Percentiles rank a stretch among this genome's conserved stretches.
Conservation (phyloP, 2,797 vertebrate genomes). For the Hemitrygon akajei region DNA sequence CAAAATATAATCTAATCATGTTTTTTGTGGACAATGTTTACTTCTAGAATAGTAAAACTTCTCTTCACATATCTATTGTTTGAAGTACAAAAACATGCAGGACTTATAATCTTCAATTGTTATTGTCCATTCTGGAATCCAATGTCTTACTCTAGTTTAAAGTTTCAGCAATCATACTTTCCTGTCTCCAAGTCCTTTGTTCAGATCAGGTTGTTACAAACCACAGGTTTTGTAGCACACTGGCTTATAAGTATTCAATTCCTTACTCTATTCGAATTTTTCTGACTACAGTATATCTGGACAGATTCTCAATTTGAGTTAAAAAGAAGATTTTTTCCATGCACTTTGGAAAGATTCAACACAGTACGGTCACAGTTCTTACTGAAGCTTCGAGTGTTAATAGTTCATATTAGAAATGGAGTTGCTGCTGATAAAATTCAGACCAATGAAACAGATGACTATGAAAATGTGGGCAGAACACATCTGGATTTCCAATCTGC, state of each 20-base stretch:
- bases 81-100: neutral
- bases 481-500: neutral
- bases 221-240: neutral
- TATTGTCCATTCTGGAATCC: neutral
- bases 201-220: neutral
- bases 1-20: neutral
- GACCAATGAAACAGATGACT: neutral
- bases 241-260: neutral
- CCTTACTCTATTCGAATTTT: neutral
- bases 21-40: neutral
- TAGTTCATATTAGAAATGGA: neutral
- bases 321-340: neutral
- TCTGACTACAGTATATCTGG: neutral
- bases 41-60: neutral
- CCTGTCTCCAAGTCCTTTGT: neutral
- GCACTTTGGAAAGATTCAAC: neutral
- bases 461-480: neutral
- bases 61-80: neutral
- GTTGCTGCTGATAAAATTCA: neutral
- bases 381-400: neutral
- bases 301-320: neutral
- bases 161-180: neutral
- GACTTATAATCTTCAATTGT: neutral
- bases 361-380: neutral
- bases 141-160: neutral